A percentile compares a stretch with the other conserved stretches of the same genome.
Evolutionary conservation across 2,797 vertebrate genomes (phyloP).

Genomic region (Otolemur crassicaudatus): DNA sequence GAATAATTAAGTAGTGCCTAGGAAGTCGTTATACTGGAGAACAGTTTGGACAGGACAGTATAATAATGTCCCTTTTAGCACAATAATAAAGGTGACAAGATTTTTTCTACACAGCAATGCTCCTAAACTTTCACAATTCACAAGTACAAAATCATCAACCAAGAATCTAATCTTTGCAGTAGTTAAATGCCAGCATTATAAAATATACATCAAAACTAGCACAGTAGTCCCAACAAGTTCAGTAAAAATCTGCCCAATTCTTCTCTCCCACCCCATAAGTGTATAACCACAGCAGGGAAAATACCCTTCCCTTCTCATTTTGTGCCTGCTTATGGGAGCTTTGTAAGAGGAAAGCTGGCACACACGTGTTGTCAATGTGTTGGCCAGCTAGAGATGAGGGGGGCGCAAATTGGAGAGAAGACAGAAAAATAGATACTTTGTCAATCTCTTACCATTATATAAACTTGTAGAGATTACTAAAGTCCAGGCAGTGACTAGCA

Average conservation of each 20-base stretch:
- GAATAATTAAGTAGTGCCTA: conserved; percentile 77
- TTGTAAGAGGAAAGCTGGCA: background rate
- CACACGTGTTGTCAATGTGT: background rate
- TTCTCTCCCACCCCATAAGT: background rate
- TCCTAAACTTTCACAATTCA: conserved; percentile 79
- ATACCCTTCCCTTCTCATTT: background rate
- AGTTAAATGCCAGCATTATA: conserved; percentile 80
- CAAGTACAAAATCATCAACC: conserved; percentile 73
- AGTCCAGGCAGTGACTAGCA: background rate
- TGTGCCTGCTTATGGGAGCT: conserved; percentile 9
- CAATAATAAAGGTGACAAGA: conserved; percentile 13
- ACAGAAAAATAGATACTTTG: background rate
- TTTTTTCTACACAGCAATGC: conserved; percentile 61
- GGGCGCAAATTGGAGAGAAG: background rate
- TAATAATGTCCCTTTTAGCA: conserved; percentile 41
- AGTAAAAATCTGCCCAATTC: conserved; percentile 48
- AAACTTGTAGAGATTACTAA: background rate
- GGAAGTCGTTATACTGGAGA: conserved; percentile 64
- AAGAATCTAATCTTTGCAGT: conserved; percentile 78
- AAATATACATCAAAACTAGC: conserved; percentile 57
- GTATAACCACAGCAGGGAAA: background rate
- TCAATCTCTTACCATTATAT: conserved; percentile 11
- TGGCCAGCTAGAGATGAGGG: background rate
- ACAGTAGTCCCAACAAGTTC: conserved; percentile 80
- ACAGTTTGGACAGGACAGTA: conserved; percentile 62